Percentiles rank a stretch among this genome's conserved stretches.
phyloP scores from a whole-genome alignment of 2,113 vertebrate genomes.

The Theropithecus gelada region DNA sequence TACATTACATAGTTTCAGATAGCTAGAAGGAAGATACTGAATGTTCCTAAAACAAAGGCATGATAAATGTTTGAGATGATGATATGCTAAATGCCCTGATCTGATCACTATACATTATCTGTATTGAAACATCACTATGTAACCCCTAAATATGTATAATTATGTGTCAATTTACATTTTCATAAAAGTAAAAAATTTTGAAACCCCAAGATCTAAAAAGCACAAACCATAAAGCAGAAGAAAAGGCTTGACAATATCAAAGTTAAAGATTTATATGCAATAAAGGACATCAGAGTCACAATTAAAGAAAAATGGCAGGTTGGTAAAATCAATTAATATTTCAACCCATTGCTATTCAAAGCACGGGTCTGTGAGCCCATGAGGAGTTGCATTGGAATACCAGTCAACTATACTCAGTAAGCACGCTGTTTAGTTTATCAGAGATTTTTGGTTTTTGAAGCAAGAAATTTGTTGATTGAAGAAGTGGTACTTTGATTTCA shows the following conservation, averaged over 20 bases:
- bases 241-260: not conserved
- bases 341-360: not conserved
- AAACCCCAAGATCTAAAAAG: constrained; percentile 3
- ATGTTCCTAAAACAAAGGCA: not conserved
- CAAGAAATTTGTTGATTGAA: not conserved
- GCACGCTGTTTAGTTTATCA: not conserved
- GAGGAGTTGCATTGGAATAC: not conserved
- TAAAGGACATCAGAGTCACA: not conserved
- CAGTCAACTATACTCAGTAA: not conserved
- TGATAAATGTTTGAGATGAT: not conserved
- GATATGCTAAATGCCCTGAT: not conserved
- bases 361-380: not conserved
- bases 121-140: not conserved
- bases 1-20: not conserved
- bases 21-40: not conserved
- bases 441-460: not conserved
- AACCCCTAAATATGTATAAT: not conserved
- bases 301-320: not conserved
- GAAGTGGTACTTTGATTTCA: not conserved
- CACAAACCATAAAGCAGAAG: not conserved
- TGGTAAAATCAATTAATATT: not conserved
- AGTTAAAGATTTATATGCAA: not conserved
- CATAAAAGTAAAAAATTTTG: not conserved
- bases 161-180: not conserved
- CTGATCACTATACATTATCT: not conserved